Base-by-base conservation (phyloP, 1,140 invertebrate genomes). In the Drosophila ficusphila region DNA sequence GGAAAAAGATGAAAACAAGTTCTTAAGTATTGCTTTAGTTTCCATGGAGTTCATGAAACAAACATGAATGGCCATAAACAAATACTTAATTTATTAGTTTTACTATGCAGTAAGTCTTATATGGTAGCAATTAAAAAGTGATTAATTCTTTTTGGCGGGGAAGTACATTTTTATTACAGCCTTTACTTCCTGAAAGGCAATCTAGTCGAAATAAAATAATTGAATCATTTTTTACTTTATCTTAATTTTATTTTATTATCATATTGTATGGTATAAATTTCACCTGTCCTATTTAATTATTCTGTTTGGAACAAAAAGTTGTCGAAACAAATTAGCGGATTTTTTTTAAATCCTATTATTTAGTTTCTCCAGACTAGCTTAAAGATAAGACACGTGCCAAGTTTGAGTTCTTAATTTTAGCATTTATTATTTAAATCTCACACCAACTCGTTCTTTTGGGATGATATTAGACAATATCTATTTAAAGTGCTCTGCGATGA, bases 91-190 rank as follows among this genome's bases (percentile, higher is more conserved):
- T n/a, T 34, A 16, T n/a, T 3, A 6, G 0, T 34, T 34, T 52
- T 53, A 54, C 53, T 57, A n/a, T n/a, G 1, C 19, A n/a, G 54
- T 57, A 53, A 57, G 54, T 53, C 53, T 54, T 34, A 18, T 52
- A 53, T 16, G 52, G 19, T 14, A 12, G 14, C 47, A 9, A 34
- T 57, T 16, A 57, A 25, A 18, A 21, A 7, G 19, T 14, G 18
- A 16, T 33, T 8, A 16, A 54, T 54, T 33, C 53, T 16, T 52
- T 33, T n/a, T 23, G 9, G 14, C 2, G 27, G 9, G 8, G 16
- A 23, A 34, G 53, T 57, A 4, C 9, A n/a, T 33, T 31, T 49
- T 27, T 14, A 41, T 41, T 14, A 9, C n/a, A 12, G 23, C 12
- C 23, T 27, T 27, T 44, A 44, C 27, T 44, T 44, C 21, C 21